These are phyloP conservation scores for Monochamus saltuarius DNA, from an alignment of 1,140 invertebrate genomes.

Conservation along the genomic window DNA sequence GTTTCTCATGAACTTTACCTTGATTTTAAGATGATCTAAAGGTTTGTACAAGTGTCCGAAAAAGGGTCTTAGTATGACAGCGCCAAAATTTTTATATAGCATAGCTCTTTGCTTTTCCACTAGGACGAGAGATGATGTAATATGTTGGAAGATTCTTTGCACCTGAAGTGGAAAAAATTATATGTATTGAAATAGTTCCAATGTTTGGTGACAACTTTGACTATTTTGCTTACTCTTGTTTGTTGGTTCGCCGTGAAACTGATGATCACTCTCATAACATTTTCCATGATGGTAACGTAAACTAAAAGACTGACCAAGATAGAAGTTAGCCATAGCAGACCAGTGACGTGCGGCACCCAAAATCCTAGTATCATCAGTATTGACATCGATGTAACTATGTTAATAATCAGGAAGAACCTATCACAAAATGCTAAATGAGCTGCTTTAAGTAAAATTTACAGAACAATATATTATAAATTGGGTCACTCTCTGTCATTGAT, in stretches of 20 bases:
- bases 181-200: no score
- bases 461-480: no score
- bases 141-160: background rate
- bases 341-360: slow-evolving; percentile 32
- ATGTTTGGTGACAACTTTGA: no score
- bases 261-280: background rate
- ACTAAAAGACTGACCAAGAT: slow-evolving; percentile 21
- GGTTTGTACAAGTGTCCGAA: slow-evolving; percentile 34
- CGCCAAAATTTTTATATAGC: slow-evolving; percentile 31
- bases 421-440: slow-evolving; percentile 2
- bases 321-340: slow-evolving; percentile 33
- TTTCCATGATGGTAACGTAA: slow-evolving; percentile 34
- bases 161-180: no score
- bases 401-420: slow-evolving; percentile 14
- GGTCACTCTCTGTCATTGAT: no score
- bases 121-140: background rate
- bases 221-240: slow-evolving; percentile 4
- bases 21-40: slow-evolving; percentile 10
- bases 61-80: slow-evolving; percentile 31
- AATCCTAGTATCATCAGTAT: slow-evolving; percentile 35
- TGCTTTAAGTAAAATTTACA: no score
- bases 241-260: background rate
- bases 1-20: background rate
- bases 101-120: slow-evolving; percentile 23
- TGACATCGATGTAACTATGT: slow-evolving; percentile 15